phyloP scores from a whole-genome alignment of 2,888 invertebrate species.

The Dryocosmus kuriphilus region DNA sequence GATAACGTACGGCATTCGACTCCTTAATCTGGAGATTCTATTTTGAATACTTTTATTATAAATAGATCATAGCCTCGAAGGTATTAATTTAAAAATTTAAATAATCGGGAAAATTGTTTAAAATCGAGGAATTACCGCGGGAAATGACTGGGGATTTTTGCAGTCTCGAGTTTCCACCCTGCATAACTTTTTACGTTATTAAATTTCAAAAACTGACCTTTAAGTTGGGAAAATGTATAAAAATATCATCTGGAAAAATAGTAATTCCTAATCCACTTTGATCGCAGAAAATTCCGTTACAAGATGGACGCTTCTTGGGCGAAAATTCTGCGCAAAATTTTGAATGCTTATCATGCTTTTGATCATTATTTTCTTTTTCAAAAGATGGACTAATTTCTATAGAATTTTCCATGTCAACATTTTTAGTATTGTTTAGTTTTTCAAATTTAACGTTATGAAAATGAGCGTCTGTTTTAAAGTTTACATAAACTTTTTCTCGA shows the following conservation, averaged over 20 bases:
- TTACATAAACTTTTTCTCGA: not conserved
- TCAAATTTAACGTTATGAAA: not conserved
- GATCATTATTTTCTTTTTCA: slow-evolving; percentile 37
- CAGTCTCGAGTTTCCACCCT: too few relatives aligned
- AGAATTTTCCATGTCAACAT: slow-evolving; percentile 43
- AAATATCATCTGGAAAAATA: slow-evolving; percentile 46
- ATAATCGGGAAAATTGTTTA: too few relatives aligned
- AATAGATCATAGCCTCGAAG: too few relatives aligned
- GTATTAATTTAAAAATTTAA: too few relatives aligned
- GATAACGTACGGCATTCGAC: too few relatives aligned
- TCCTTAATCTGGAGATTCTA: too few relatives aligned
- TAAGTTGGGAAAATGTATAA: slow-evolving; percentile 40
- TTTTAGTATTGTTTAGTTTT: slow-evolving; percentile 34
- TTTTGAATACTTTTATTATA: too few relatives aligned
- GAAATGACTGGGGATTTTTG: too few relatives aligned
- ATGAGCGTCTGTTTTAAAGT: not conserved
- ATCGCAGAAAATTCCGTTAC: slow-evolving; percentile 45
- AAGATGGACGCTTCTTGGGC: slow-evolving; percentile 10
- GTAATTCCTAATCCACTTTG: slow-evolving; percentile 47
- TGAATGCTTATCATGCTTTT: not conserved
- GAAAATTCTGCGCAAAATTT: slow-evolving; percentile 1
- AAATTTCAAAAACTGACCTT: slow-evolving; percentile 43
- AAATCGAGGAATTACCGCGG: too few relatives aligned
- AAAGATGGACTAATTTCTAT: not conserved
- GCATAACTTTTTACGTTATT: too few relatives aligned